Percentiles rank a stretch among this genome's conserved stretches.
phyloP scores from a whole-genome alignment of 2,888 invertebrate genomes.

The Stegana nigrithorax region DNA sequence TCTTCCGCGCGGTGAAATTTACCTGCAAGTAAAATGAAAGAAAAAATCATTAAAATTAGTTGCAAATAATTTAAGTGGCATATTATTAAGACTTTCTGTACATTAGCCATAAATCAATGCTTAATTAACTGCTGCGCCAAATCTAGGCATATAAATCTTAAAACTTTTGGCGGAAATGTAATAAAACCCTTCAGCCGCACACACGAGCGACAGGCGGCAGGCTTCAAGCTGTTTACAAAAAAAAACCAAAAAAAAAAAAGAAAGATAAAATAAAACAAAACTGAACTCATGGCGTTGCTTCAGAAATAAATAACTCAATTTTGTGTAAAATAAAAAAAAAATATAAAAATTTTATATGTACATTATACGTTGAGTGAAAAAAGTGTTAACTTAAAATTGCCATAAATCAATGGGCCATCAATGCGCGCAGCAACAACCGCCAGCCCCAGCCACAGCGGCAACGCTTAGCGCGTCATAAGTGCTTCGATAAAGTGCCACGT shows the following conservation, averaged over 20 bases:
- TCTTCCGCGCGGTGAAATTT: background rate
- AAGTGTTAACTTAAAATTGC: slow-evolving; percentile 59
- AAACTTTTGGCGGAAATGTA: background rate
- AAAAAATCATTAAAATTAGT: background rate
- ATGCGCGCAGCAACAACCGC: no score
- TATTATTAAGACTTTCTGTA: background rate
- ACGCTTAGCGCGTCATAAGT: no score
- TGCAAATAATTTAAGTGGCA: background rate
- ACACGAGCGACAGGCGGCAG: no score
- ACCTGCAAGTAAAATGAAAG: slow-evolving; percentile 8
- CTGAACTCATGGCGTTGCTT: no score
- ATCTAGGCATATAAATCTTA: slow-evolving; percentile 1
- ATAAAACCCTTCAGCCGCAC: no score
- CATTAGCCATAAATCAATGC: slow-evolving; percentile 2
- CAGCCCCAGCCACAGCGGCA: no score
- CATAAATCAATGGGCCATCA: slow-evolving; percentile 46
- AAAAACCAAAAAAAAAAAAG: slow-evolving; percentile 10
- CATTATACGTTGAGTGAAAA: slow-evolving; percentile 34
- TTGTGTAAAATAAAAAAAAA: no score
- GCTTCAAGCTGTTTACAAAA: no score
- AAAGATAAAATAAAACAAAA: no score
- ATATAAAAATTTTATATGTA: no score
- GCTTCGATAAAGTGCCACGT: no score
- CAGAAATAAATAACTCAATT: slow-evolving; percentile 18
- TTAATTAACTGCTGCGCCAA: background rate